Evolutionary conservation across 2,113 vertebrate genomes (phyloP), one percentile per base, ranked within the genome.

Genomic region (Bos indicus): DNA sequence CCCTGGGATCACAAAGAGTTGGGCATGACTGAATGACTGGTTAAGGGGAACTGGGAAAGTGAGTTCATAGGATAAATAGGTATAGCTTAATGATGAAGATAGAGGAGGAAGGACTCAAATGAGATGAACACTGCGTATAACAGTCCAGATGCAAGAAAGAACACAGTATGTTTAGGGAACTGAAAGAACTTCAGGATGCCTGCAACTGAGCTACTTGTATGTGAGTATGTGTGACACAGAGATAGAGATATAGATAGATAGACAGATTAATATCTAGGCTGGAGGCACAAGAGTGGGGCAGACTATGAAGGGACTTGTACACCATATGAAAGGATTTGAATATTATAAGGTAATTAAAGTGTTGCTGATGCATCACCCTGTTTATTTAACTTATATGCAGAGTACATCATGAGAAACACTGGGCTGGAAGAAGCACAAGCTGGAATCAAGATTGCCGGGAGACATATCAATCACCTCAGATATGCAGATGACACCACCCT

Each of bases 161-260:
- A n/a, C n/a, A n/a, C 5, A 26, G 30, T 21, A 36, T 28, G 36
- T 82, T 64, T 82, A 62, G 46, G 59, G 46, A 30, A 23, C 57
- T 52, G 78, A 62, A 64, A 52, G 77, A 82, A 54, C 17, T 64
- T 52, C 11, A 15, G 59, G 16, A 56, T 46, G 5, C 3, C 26
- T 67, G 26, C 26, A 43, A 14, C 25, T 56, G 80, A 83, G 59
- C 17, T 43, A 8, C 8, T 3, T 84, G n/a, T 36, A n/a, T 40
- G 54, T 77, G 88, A 26, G 14, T 60, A 17, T 36, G n/a, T 83
- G 33, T 52, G 64, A 36, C 17, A 71, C 0, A 11, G 64, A 36
- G 4, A n/a, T 11, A 40, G 10, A 12, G n/a, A 71, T 2, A 33
- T 0, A n/a, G 16, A 19, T 19, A 71, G 4, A 36, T 5, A 36